Base-by-base conservation (phyloP, 1,140 invertebrate genomes). In the Leptinotarsa lineolata region DNA sequence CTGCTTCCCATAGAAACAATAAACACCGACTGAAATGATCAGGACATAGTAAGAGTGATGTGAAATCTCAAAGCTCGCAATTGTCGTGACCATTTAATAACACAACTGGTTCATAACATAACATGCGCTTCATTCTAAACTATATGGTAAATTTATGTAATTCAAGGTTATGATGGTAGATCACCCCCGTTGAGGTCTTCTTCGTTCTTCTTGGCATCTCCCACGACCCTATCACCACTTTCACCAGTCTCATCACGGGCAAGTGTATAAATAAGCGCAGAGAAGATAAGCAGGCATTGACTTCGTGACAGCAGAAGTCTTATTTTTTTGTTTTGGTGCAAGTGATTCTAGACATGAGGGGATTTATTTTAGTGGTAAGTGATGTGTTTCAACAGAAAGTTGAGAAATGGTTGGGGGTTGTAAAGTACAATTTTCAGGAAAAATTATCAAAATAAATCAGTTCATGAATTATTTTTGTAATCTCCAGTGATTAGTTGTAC, bases 151-250 rank as follows among this genome's bases (percentile, higher is more conserved):
- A 54, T 54, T 54, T 54, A 54, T 54, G 48, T 54, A 54, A 54
- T 54, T 54, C 48, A 54, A 54, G 48, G 48, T 54, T 54, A 54
- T 54, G 48, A 16, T 54, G 48, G 48, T 54, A 54, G 48, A 15
- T 54, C 48, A 54, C 6, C 48, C 48, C 48, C 48, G 15, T 39
- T 39, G 30, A 39, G 11, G 30, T 66, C 64, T 39, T 66, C 64
- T 39, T 63, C 64, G 30, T 30, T 66, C 60, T 54, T 18, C 54
- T 45, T 46, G 58, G 30, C 65, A 67, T 69, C 72, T 68, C 30
- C 67, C 61, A 59, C 75, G 67, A 74, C 71, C 74, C 70, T 67
- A 70, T 73, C 72, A 74, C 70, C 67, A 78, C 77, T 78, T 78
- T 78, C 77, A 78, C 77, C 73, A 46, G 69, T 24, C 48, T 21